Base-by-base conservation (phyloP, 2,113 vertebrate genomes). In the Neolamprologus brichardi region DNA sequence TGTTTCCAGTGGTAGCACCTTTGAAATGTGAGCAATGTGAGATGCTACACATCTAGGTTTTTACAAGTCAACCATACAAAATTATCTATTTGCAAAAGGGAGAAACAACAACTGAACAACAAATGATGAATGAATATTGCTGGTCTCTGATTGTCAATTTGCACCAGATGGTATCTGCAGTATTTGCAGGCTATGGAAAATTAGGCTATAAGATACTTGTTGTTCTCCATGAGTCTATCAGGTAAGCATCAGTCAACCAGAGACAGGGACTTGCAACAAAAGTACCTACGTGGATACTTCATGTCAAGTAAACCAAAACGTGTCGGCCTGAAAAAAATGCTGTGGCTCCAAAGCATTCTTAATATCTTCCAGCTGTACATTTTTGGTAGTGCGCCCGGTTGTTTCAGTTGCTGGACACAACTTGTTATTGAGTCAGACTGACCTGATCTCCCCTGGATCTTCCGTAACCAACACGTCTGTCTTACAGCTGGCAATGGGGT, bases 391-490 rank as follows among this genome's bases (percentile, higher is more conserved):
- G 15, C 6, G 6, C 4, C 64, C 1, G 0, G 4, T 23, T 49
- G 6, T 75, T 75, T 30, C 23, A 75, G 23, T 25, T 75, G 72
- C 25, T 32, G 72, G 70, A 30, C 70, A 12, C 70, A 77, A 11
- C 41, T 49, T 49, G 6, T 77, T 77, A 13, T 17, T 23, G 82
- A 87, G 51, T 91, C 44, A 51, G 86, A 96, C 98, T 97, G 95
- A 99, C 99, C 99, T 98, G 96, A 99, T 97, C 91, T 99, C 98
- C 20, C 98, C 98, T 7, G 99, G 98, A 92, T 99, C 98, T 95
- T 99, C 99, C 0, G 97, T 99, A 90, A 99, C 98, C 75, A 99
- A 93, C 60, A 99, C 98, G 28, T 99, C 99, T 0, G 99, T 99
- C 96, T 99, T 99, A 92, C 99, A 99, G 96, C 98, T 99, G 94